phyloP scores from a whole-genome alignment of 2,888 invertebrate species.

The Luperina testacea region DNA sequence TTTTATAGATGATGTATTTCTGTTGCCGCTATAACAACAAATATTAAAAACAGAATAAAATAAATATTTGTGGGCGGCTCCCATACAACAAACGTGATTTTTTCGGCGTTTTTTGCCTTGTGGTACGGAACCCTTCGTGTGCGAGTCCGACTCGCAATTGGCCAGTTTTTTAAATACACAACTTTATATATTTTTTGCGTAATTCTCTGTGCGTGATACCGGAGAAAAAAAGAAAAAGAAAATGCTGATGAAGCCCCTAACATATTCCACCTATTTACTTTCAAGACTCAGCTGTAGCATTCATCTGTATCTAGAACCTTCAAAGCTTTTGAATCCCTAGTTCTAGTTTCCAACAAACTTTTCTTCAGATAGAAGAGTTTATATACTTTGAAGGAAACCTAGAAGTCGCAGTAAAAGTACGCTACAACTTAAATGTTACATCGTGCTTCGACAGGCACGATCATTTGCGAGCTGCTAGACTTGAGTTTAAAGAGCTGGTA shows the following conservation, averaged over 20 bases:
- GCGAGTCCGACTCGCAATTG: too few relatives aligned
- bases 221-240: not conserved
- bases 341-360: conserved; percentile 18
- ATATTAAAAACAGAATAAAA: too few relatives aligned
- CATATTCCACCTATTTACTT: not conserved
- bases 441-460: not conserved
- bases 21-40: too few relatives aligned
- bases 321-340: conserved; percentile 22
- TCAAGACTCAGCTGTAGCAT: not conserved
- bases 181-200: too few relatives aligned
- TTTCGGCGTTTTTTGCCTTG: too few relatives aligned
- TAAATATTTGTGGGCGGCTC: too few relatives aligned
- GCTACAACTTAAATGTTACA: conserved; percentile 9
- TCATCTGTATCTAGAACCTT: conserved; percentile 17
- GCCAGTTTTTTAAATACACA: too few relatives aligned
- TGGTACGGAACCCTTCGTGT: too few relatives aligned
- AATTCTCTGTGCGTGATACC: too few relatives aligned
- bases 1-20: too few relatives aligned
- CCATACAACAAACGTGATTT: too few relatives aligned
- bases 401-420: conserved; percentile 3
- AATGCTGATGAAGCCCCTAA: not conserved
- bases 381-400: not conserved
- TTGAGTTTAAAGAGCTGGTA: not conserved
- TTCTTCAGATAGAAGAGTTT: conserved; percentile 20
- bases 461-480: not conserved